Evolutionary conservation across 2,797 vertebrate species (phyloP), one percentile per base, ranked within the genome.

Genomic region (Crocidura indochinensis): DNA sequence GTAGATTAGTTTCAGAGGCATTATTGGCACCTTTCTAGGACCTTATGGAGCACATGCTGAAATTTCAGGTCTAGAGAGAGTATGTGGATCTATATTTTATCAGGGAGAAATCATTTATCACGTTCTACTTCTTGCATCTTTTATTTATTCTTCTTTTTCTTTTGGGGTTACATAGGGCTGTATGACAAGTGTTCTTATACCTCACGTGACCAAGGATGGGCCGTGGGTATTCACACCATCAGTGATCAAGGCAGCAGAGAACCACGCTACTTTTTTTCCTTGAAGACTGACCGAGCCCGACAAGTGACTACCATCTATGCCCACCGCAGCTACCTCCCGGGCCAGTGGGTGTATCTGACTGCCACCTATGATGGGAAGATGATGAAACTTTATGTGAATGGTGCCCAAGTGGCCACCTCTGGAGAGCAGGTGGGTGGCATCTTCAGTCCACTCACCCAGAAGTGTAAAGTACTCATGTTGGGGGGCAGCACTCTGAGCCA

Each of bases 121-220:
- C 11, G 12, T 4, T 6, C 24, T 51, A 79, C 31, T 85, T 78
- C 85, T 95, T 92, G 92, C 94, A 94, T 92, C 89, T 84, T 94
- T 97, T 97, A 98, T 97, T 98, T 94, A 97, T 92, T 97, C 92
- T 8, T 97, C 94, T 98, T 97, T 98, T 94, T 98, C 96, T 98
- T 97, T 97, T 96, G 96, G 96, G 97, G 96, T 88, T 95, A 96
- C 95, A 1, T 98, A 99, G 99, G 99, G 95, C 98, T 99, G 38
- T 99, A 99, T 95, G 99, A 99, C 98, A 99, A 99, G 98, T 99
- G 99, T 98, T 99, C 99, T 98, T 99, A 99, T 94, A 99, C 99
- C 96, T 99, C 99, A 78, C 99, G 99, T 89, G 99, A 99, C 97
- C 98, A 99, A 95, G 99, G 99, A 97, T 99, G 99, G 99, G 98